These are phyloP conservation scores for Ploceus nigricollis DNA, from an alignment of 2,113 vertebrate genomes.

Conservation along the genomic window DNA sequence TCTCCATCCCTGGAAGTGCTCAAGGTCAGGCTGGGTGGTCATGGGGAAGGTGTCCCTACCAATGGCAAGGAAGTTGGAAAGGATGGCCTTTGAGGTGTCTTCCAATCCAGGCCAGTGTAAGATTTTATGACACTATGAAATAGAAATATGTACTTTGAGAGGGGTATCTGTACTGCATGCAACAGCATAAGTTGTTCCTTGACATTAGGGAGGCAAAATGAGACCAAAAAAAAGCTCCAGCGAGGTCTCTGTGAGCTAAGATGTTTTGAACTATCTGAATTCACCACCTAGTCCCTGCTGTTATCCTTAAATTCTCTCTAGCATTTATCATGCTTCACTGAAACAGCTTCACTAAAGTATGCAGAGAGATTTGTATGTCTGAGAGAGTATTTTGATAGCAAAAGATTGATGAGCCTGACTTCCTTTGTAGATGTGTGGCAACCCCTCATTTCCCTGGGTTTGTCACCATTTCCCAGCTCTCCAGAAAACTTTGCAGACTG, in stretches of 20 bases:
- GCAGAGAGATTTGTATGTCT: background rate
- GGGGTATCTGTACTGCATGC: background rate
- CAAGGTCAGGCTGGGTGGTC: background rate
- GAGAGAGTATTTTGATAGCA: conserved; percentile 42
- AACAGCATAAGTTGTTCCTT: background rate
- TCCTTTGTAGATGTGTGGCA: background rate
- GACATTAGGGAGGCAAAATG: background rate
- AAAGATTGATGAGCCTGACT: conserved; percentile 34
- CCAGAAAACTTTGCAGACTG: background rate
- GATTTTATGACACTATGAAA: background rate
- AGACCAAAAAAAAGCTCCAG: background rate
- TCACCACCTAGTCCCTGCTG: background rate
- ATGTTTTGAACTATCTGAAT: background rate
- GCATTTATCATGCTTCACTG: background rate
- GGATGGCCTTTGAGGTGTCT: background rate
- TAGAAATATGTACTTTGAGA: background rate
- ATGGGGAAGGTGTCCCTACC: background rate
- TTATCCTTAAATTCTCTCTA: background rate
- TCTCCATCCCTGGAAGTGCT: background rate
- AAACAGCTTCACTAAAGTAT: background rate
- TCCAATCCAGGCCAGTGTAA: background rate
- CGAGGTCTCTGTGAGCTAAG: background rate
- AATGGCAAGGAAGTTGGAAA: background rate
- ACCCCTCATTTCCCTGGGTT: conserved; percentile 4
- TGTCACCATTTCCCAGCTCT: background rate